Evolutionary conservation across 1,140 invertebrate species (phyloP).

Genomic region (Saccostrea glomerata): DNA sequence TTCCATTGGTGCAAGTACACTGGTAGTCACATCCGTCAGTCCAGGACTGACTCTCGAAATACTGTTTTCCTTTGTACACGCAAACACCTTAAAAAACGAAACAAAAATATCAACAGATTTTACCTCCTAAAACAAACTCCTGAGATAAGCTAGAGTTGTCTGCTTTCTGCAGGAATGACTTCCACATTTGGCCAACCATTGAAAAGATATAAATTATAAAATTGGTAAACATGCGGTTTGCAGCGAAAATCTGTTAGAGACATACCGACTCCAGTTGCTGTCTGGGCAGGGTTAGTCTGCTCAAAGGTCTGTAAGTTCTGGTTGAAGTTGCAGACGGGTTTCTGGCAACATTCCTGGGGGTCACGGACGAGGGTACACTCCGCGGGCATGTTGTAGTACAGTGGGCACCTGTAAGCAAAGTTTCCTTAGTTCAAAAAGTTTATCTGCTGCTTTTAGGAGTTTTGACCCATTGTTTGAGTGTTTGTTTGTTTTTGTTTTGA

Average conservation of each 20-base stretch:
- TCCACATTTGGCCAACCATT: no score
- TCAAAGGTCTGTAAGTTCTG: conserved; percentile 61
- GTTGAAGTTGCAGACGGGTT: conserved; percentile 73
- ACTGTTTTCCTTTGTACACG: conserved; percentile 63
- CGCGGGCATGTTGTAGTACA: conserved; percentile 70
- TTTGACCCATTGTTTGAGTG: no score
- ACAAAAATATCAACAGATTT: neutral
- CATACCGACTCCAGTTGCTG: conserved; percentile 61
- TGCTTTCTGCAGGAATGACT: no score
- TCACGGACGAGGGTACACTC: conserved; percentile 69
- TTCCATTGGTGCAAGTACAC: conserved; percentile 60
- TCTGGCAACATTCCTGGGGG: conserved; percentile 65
- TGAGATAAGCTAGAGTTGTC: no score
- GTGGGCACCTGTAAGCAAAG: conserved; percentile 65
- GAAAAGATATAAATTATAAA: no score
- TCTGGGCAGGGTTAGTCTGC: conserved; percentile 60
- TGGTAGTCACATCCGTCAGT: conserved; percentile 64
- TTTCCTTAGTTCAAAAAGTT: no score
- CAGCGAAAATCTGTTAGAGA: neutral
- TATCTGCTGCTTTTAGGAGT: no score
- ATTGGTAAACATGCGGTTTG: no score
- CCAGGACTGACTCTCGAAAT: conserved; percentile 65
- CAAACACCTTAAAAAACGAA: conserved; percentile 59
- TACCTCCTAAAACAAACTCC: no score
- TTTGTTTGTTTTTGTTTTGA: no score